Evolutionary conservation across 2,113 vertebrate species (phyloP).

Genomic region (human): DNA sequence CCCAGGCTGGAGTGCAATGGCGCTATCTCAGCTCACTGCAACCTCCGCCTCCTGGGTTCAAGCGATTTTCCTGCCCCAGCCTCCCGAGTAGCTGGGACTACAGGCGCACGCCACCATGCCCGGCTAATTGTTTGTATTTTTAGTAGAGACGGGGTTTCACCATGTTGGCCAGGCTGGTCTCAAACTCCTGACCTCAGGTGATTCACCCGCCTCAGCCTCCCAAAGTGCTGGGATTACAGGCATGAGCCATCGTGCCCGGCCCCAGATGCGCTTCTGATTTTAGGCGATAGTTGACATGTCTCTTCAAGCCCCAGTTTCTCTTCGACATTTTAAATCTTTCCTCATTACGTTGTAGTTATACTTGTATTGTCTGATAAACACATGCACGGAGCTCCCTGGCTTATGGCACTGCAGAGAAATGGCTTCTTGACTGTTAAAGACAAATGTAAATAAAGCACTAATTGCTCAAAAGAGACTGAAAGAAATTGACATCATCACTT

Average conservation of each 20-base stretch:
- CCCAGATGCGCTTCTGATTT: background rate
- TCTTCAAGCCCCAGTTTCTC: background rate
- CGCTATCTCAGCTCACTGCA: too few relatives aligned
- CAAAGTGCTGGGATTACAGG: too few relatives aligned
- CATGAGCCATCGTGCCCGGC: too few relatives aligned
- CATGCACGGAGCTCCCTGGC: background rate
- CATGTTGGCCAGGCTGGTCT: too few relatives aligned
- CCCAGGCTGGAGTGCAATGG: too few relatives aligned
- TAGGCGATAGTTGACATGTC: background rate
- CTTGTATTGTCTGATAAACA: background rate
- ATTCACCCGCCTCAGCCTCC: too few relatives aligned
- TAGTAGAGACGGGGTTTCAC: too few relatives aligned
- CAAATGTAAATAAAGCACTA: background rate
- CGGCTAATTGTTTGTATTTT: too few relatives aligned
- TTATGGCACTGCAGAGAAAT: background rate
- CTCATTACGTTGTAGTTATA: background rate
- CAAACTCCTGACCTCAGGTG: too few relatives aligned
- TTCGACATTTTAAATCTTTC: background rate
- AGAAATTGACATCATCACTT: slow-evolving; percentile 9
- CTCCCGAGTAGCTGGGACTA: too few relatives aligned
- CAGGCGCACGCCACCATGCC: rapidly evolving
- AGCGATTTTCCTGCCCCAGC: too few relatives aligned
- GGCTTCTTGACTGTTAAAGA: background rate
- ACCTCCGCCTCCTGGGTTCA: rapidly evolving
- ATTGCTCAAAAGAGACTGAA: background rate